A percentile compares a stretch with the other conserved stretches of the same genome.
These are phyloP conservation scores for Andrena praecox DNA, from an alignment of 2,888 invertebrate species.

Conservation along the genomic window DNA sequence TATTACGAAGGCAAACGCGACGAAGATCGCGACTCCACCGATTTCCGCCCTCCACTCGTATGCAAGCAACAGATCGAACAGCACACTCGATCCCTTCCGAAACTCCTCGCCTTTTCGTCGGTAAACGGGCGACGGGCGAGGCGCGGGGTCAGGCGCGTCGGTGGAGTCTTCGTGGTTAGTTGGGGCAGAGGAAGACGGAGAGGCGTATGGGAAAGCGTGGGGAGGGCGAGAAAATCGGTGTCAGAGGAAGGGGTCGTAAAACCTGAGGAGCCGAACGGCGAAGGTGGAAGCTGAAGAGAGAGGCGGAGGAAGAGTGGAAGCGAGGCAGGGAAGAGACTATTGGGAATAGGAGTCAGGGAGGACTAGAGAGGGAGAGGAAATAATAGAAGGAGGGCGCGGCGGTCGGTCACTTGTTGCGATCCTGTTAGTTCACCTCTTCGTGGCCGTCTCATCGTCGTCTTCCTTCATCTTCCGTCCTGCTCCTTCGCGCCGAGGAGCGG, in stretches of 20 bases:
- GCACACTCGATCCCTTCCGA: background rate
- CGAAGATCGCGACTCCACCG: background rate
- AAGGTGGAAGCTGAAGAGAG: slow-evolving; percentile 42
- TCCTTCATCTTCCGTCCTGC: slow-evolving; percentile 41
- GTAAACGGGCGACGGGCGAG: slow-evolving; percentile 38
- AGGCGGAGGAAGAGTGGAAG: slow-evolving; percentile 50
- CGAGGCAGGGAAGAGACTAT: slow-evolving; percentile 54
- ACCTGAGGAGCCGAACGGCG: slow-evolving; percentile 19
- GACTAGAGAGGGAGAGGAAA: slow-evolving; percentile 63
- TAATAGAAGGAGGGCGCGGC: slow-evolving; percentile 80
- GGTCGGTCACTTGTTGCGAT: slow-evolving; percentile 82
- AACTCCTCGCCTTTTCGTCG: slow-evolving; percentile 24
- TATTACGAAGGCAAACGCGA: background rate
- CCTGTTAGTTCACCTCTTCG: slow-evolving; percentile 82
- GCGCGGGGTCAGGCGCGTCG: background rate
- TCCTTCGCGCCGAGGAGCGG: slow-evolving; percentile 34
- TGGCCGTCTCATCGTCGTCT: slow-evolving; percentile 64
- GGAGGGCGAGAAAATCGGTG: slow-evolving; percentile 27
- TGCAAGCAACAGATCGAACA: background rate
- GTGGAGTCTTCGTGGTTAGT: background rate
- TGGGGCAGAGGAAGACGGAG: background rate
- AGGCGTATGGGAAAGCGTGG: slow-evolving; percentile 2
- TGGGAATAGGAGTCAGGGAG: slow-evolving; percentile 41
- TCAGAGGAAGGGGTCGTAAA: slow-evolving; percentile 33
- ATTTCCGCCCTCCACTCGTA: background rate